phyloP scores from a whole-genome alignment of 2,888 invertebrate species.

The Physocephala rufipes region DNA sequence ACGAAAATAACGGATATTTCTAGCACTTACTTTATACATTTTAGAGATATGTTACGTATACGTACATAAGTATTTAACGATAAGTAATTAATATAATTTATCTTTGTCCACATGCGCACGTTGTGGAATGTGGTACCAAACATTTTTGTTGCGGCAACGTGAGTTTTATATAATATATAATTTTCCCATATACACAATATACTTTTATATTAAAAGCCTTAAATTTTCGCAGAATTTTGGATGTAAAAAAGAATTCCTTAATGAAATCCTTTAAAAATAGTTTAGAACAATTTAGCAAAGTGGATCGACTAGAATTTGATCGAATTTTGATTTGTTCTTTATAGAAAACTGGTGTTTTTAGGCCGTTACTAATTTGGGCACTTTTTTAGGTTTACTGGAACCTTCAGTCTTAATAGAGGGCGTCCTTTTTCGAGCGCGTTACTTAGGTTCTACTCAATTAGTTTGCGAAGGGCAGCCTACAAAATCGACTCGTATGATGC shows the following conservation, averaged over 20 bases:
- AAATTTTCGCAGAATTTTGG: too few species aligned
- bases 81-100: conserved; percentile 23
- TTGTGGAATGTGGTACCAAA: conserved; percentile 18
- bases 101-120: conserved; percentile 34
- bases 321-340: too few species aligned
- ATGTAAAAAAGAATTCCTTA: too few species aligned
- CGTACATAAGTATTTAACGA: neutral
- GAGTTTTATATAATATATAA: neutral
- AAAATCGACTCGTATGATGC: conserved; percentile 98
- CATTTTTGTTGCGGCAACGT: conserved; percentile 15
- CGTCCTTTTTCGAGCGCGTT: conserved; percentile 95
- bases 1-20: neutral
- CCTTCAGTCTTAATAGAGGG: conserved; percentile 98
- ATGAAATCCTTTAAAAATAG: too few species aligned
- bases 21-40: neutral
- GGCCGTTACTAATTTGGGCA: neutral
- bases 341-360: too few species aligned
- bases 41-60: neutral
- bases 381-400: conserved; percentile 66
- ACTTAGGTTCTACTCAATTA: conserved; percentile 97
- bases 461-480: conserved; percentile 99
- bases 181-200: too few species aligned
- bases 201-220: too few species aligned
- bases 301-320: too few species aligned
- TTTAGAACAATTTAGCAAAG: too few species aligned